Evolutionary conservation across 2,113 vertebrate genomes (phyloP), one percentile per base, ranked within the genome.

Genomic region (Suricata suricatta): DNA sequence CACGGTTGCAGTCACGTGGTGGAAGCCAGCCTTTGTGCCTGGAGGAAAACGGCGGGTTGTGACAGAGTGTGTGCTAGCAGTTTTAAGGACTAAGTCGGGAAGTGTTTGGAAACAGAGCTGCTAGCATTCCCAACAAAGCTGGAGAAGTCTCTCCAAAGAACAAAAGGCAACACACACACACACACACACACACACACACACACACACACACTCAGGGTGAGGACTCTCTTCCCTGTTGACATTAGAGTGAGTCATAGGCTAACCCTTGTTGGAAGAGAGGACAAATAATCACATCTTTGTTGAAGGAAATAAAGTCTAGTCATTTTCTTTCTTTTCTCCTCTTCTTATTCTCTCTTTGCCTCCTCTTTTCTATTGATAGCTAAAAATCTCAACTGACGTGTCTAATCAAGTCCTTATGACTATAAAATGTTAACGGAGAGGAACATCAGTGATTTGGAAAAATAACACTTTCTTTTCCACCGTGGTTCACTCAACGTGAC

Each of bases 1-100:
- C 98, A 98, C 69, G 88, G 98, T 98, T 94, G 88, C 97, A 94
- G 97, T 98, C 98, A 96, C 94, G 63, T 96, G 95, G 93, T 82
- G 79, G 93, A 50, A 98, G 91, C 3, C 96, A 92, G 98, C 98
- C 98, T 98, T 98, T 98, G 98, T 98, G 98, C 94, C 33, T 87
- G 81, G 95, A 95, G 97, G 98, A 5, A 94, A 95, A 96, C 95
- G 97, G 97, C 97, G 94, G 97, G 95, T 96, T 98, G 97, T 88
- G 97, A 97, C 96, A 92, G 84, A 92, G 89, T 93, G 77, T 76
- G 85, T 88, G 94, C 92, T 54, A 81, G 96, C 94, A 96, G 96
- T 77, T 80, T 74, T 84, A 88, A 98, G 92, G 94, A 97, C 94
- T 90, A 94, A 97, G 91, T 89, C 35, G 79, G 27, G 81, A 97